Percentiles rank a stretch among this genome's conserved stretches.
Evolutionary conservation across 2,888 invertebrate species (phyloP).

Genomic region (Diaphora mendica): DNA sequence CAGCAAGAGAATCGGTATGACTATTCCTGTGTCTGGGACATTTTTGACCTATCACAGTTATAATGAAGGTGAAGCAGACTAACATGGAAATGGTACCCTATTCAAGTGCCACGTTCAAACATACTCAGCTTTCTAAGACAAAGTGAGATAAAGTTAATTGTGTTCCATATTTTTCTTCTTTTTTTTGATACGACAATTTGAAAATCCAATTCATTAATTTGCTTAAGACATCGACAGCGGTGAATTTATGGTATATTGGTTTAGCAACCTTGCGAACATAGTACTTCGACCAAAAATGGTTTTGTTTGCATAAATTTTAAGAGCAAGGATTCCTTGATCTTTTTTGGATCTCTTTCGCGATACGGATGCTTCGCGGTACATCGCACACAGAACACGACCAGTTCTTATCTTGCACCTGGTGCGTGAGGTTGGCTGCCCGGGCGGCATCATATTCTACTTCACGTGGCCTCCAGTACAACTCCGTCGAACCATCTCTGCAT

Average conservation of each 20-base stretch:
- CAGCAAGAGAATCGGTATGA: background rate
- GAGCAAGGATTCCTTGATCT: constrained; percentile 47
- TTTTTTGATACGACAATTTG: background rate
- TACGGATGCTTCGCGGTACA: constrained; percentile 69
- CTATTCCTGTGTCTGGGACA: constrained; percentile 8
- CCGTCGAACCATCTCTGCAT: constrained; percentile 68
- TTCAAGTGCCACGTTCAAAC: constrained; percentile 2
- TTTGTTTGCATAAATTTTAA: background rate
- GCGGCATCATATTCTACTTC: constrained; percentile 69
- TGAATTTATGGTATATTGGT: background rate
- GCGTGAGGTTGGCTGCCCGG: constrained; percentile 66
- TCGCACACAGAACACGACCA: constrained; percentile 55
- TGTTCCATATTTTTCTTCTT: background rate
- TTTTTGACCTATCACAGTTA: constrained; percentile 10
- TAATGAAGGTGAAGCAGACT: background rate
- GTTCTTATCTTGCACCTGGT: constrained; percentile 66
- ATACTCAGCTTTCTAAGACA: background rate
- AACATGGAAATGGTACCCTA: constrained; percentile 11
- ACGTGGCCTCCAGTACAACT: constrained; percentile 75
- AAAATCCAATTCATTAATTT: background rate
- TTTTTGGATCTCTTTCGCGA: constrained; percentile 60
- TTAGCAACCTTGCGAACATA: background rate
- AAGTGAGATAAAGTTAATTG: background rate
- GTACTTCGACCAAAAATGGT: background rate
- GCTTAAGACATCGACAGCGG: background rate